A percentile compares a stretch with the other conserved stretches of the same genome.
These are phyloP conservation scores for Poecilia picta DNA, from an alignment of 2,797 vertebrate species.

Conservation along the genomic window DNA sequence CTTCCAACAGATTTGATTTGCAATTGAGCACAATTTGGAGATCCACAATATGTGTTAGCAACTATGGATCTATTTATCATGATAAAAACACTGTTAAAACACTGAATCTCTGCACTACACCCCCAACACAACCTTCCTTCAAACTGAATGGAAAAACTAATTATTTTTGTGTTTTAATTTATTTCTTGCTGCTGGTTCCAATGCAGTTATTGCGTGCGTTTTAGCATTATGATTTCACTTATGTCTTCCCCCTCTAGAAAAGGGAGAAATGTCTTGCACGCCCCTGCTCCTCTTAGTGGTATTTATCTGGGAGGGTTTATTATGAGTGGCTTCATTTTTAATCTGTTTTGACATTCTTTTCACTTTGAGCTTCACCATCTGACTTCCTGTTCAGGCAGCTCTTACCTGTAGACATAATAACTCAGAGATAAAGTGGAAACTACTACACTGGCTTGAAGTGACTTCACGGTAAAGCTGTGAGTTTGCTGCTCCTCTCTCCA, in stretches of 20 bases:
- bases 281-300: background rate
- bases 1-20: no score
- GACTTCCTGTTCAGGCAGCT: background rate
- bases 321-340: background rate
- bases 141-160: background rate
- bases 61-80: background rate
- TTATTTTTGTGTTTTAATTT: background rate
- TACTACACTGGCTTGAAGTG: slow-evolving; percentile 14
- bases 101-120: background rate
- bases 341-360: background rate
- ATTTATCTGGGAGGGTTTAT: background rate
- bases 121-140: background rate
- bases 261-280: background rate
- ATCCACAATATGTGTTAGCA: no score
- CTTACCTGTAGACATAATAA: background rate
- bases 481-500: slow-evolving; percentile 77
- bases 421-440: slow-evolving; percentile 17
- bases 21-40: no score
- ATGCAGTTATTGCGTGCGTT: background rate
- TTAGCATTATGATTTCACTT: background rate
- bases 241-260: background rate
- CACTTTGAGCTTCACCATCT: background rate
- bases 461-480: slow-evolving; percentile 83
- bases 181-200: background rate
- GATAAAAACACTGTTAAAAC: no score